phyloP scores from a whole-genome alignment of 1,140 invertebrate genomes.

The Papilio polytes region DNA sequence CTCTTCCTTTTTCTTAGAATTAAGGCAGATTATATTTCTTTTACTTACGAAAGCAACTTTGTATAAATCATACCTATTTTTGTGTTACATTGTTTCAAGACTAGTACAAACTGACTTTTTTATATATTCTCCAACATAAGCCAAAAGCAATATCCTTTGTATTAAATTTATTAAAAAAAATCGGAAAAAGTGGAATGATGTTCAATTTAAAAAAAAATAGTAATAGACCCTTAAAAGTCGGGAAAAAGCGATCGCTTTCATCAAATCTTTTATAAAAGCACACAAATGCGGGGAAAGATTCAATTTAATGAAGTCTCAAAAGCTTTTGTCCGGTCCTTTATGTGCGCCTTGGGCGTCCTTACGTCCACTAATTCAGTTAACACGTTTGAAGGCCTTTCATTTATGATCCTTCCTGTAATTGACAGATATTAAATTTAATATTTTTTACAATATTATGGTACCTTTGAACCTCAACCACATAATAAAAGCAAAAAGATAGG shows the following conservation, averaged over 20 bases:
- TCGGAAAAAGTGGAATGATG: background rate
- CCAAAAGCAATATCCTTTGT: too few relatives aligned
- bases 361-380: constrained; percentile 6
- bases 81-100: too few relatives aligned
- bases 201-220: background rate
- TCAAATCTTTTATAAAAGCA: background rate
- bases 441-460: background rate
- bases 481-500: background rate
- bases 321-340: constrained; percentile 4
- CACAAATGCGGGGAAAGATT: constrained; percentile 3
- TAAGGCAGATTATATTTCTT: background rate
- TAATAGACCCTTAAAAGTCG: background rate
- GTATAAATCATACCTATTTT: background rate
- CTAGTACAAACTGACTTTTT: too few relatives aligned
- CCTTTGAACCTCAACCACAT: background rate
- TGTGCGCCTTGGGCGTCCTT: background rate
- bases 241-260: background rate
- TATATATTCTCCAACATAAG: too few relatives aligned
- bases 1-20: background rate
- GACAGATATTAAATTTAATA: background rate
- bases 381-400: background rate
- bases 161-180: too few relatives aligned
- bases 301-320: constrained; percentile 27
- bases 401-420: background rate
- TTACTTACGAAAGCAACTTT: background rate